Evolutionary conservation across 2,797 vertebrate species (phyloP).

Genomic region (Petrocephalus sullivani): DNA sequence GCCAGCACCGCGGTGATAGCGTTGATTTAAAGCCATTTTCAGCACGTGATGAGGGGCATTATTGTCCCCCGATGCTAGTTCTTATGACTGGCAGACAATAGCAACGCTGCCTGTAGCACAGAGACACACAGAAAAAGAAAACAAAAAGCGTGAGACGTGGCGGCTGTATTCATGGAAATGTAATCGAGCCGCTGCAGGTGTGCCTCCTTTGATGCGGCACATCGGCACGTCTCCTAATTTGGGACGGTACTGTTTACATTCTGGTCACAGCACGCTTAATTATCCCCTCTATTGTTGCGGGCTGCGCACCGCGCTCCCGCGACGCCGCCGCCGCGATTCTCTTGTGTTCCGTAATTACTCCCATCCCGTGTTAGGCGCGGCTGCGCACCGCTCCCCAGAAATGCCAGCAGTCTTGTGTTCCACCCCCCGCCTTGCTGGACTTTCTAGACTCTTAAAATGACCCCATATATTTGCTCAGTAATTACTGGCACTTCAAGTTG

Average conservation of each 20-base stretch:
- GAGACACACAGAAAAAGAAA: not conserved
- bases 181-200: constrained; percentile 8
- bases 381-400: not conserved
- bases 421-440: not conserved
- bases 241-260: constrained; percentile 12
- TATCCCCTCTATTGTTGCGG: constrained; percentile 16
- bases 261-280: constrained; percentile 17
- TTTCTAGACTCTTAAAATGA: not conserved
- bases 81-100: constrained; percentile 7
- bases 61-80: not conserved
- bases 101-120: not conserved
- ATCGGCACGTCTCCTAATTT: constrained; percentile 6
- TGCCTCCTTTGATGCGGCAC: constrained; percentile 11
- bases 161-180: constrained; percentile 5
- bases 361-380: not conserved
- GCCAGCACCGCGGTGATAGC: not conserved
- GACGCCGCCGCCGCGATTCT: not conserved
- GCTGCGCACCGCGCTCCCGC: not conserved
- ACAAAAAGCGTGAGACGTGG: not conserved
- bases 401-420: not conserved
- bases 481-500: not conserved
- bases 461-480: not conserved
- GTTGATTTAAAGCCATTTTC: not conserved
- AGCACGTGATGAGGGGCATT: not conserved
- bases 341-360: constrained; percentile 15